Evolutionary conservation across 2,888 invertebrate genomes (phyloP).

Genomic region (Nipponacmea schrenckii): DNA sequence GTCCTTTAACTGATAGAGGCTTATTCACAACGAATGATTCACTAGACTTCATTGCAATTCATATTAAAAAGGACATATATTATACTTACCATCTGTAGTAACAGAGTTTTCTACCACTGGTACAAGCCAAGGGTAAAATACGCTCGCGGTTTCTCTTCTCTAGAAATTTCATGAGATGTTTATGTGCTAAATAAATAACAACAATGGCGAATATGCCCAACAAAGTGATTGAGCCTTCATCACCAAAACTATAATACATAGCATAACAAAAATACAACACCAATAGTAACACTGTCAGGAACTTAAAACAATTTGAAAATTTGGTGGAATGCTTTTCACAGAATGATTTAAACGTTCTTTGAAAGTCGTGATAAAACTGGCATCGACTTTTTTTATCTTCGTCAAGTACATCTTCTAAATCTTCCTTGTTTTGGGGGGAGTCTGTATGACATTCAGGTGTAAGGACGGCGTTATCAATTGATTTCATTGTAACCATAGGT

Average conservation of each 20-base stretch:
- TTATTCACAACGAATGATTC: too few species aligned
- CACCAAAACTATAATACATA: conserved; percentile 11
- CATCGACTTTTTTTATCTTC: neutral
- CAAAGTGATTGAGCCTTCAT: neutral
- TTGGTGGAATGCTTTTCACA: neutral
- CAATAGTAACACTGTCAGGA: neutral
- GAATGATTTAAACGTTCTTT: neutral
- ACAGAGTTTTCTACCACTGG: neutral
- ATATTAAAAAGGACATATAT: too few species aligned
- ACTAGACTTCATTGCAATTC: too few species aligned
- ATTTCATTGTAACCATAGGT: too few species aligned
- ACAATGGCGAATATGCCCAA: neutral
- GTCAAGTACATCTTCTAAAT: neutral
- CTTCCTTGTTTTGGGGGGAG: neutral
- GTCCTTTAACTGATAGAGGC: too few species aligned
- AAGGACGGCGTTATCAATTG: too few species aligned
- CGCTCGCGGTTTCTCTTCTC: neutral
- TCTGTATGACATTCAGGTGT: neutral
- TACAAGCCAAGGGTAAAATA: neutral
- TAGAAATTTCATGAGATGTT: neutral
- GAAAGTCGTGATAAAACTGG: neutral
- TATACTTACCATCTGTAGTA: neutral
- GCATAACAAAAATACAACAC: conserved; percentile 11
- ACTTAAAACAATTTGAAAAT: neutral
- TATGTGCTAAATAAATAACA: neutral